Evolutionary conservation across 2,888 invertebrate genomes (phyloP).

Genomic region (Polylopha cassiicola): DNA sequence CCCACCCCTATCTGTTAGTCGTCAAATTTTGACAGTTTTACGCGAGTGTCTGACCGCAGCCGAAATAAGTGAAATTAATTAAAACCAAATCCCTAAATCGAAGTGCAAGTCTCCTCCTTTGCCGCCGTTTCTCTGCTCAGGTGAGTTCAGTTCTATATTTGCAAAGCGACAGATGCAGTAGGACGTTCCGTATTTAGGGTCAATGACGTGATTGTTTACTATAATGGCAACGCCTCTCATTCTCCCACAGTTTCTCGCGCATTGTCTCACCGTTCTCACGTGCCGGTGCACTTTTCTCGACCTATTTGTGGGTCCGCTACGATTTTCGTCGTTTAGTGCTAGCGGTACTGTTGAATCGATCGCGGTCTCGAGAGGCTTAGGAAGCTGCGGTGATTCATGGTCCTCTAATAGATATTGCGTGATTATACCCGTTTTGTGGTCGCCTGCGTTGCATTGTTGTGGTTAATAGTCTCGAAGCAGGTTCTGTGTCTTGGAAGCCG

Average conservation of each 20-base stretch:
- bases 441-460: constrained; percentile 26
- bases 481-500: constrained; percentile 1
- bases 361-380: constrained; percentile 29
- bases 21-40: constrained; percentile 35
- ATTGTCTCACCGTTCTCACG: constrained; percentile 70
- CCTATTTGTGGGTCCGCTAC: constrained; percentile 36
- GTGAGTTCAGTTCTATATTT: constrained; percentile 37
- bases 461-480: constrained; percentile 15
- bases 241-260: constrained; percentile 72
- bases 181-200: constrained; percentile 45
- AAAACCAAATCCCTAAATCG: constrained; percentile 28
- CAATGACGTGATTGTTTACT: constrained; percentile 77
- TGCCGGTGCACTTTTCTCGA: constrained; percentile 49
- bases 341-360: constrained; percentile 40
- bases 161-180: constrained; percentile 5
- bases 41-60: constrained; percentile 40
- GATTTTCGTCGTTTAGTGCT: constrained; percentile 25
- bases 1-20: constrained; percentile 15
- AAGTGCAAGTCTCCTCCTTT: constrained; percentile 27
- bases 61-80: constrained; percentile 48
- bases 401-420: constrained; percentile 42
- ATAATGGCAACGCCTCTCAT: constrained; percentile 75
- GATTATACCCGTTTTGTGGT: constrained; percentile 30
- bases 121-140: constrained; percentile 30
- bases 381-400: constrained; percentile 44